phyloP scores from a whole-genome alignment of 2,888 invertebrate genomes.

The Ormyrus rosae region DNA sequence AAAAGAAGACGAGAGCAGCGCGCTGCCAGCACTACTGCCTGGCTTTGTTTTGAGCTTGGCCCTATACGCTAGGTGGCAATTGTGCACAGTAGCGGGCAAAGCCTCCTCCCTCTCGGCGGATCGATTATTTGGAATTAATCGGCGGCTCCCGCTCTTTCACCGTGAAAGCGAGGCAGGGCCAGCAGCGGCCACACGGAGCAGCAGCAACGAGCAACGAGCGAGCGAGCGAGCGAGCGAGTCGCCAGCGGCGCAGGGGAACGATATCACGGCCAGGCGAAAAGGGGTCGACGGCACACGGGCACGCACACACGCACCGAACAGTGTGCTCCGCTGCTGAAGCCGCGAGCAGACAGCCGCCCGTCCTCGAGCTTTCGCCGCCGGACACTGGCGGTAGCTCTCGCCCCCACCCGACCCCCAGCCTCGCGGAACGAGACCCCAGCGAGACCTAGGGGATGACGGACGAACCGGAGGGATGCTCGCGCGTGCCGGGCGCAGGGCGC shows the following conservation, averaged over 20 bases:
- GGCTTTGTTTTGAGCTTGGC: too few relatives aligned
- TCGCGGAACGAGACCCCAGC: not conserved
- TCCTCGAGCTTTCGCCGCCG: constrained; percentile 1
- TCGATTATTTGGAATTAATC: constrained; percentile 53
- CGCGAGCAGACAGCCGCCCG: not conserved
- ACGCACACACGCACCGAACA: not conserved
- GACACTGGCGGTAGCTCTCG: too few relatives aligned
- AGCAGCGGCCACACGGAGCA: not conserved
- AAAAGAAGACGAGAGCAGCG: too few relatives aligned
- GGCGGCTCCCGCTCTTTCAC: constrained; percentile 20
- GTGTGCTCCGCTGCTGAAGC: too few relatives aligned
- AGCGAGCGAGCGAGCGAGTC: constrained; percentile 7
- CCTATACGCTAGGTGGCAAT: too few relatives aligned
- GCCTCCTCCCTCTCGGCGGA: constrained; percentile 36
- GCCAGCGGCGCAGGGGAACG: not conserved
- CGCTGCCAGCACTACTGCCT: too few relatives aligned
- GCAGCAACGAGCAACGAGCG: not conserved
- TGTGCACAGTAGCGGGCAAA: too few relatives aligned
- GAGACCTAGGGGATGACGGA: not conserved
- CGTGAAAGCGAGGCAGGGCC: not conserved
- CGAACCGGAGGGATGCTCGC: not conserved
- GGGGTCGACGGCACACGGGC: constrained; percentile 37
- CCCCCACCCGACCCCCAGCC: not conserved
- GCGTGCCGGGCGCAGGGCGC: too few relatives aligned
- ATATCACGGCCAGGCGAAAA: not conserved